Percentiles rank a stretch among this genome's conserved stretches.
phyloP scores from a whole-genome alignment of 2,888 invertebrate species.

The Xestia xanthographa region DNA sequence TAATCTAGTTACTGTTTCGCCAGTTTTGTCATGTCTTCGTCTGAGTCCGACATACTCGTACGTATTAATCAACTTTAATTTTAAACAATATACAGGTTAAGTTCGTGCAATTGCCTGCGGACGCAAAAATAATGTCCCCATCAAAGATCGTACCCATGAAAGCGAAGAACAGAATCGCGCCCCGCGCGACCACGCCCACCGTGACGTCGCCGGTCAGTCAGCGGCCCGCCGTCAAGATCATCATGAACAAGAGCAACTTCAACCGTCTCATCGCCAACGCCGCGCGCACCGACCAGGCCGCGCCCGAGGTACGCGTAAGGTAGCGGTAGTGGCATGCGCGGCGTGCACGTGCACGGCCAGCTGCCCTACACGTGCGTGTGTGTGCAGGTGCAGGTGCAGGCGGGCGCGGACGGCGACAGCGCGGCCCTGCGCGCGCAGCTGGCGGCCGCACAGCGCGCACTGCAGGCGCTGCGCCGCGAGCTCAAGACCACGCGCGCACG shows the following conservation, averaged over 20 bases:
- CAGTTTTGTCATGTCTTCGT: background rate
- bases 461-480: slow-evolving; percentile 35
- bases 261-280: slow-evolving; percentile 75
- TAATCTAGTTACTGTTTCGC: background rate
- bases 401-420: slow-evolving; percentile 60
- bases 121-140: slow-evolving; percentile 67
- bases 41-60: no score
- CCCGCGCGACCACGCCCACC: slow-evolving; percentile 28
- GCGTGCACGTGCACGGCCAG: no score
- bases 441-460: slow-evolving; percentile 88
- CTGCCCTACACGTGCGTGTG: background rate
- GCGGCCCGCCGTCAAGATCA: slow-evolving; percentile 86
- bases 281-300: slow-evolving; percentile 25
- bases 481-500: slow-evolving; percentile 73
- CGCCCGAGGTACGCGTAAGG: slow-evolving; percentile 18
- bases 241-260: slow-evolving; percentile 84
- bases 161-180: slow-evolving; percentile 38
- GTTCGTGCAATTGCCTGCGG: slow-evolving; percentile 74
- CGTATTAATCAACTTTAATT: background rate
- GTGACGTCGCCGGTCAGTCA: slow-evolving; percentile 29
- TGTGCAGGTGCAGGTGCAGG: no score
- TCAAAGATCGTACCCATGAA: slow-evolving; percentile 61
- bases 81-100: slow-evolving; percentile 70
- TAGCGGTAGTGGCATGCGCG: no score
- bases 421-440: slow-evolving; percentile 63